Base-by-base conservation (phyloP, 2,113 vertebrate species). In the Callorhinus ursinus region DNA sequence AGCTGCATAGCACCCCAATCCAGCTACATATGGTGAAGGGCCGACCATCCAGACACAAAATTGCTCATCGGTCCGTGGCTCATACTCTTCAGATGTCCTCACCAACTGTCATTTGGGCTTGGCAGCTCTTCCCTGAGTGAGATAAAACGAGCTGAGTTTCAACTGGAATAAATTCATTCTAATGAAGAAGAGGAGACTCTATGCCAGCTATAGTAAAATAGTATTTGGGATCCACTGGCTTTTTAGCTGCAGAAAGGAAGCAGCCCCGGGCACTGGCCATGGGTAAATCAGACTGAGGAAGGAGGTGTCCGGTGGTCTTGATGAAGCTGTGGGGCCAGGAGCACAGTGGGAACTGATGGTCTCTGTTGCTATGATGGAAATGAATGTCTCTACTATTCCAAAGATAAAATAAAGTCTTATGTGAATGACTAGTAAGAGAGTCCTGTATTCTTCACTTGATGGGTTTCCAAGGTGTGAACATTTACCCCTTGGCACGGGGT, bases 241-340 rank as follows among this genome's bases (percentile, higher is more conserved):
- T 21, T 53, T 33, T 2, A 13, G 46, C 11, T 33, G 53, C 46
- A 74, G 85, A 81, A 36, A 36, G 71, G 61, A 24, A 55, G 4
- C 8, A 26, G 53, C 19, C 49, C 5, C 2, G 49, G 74, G 15
- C 8, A 4, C 19, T 7, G 80, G 72, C 15, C 5, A 10, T 19
- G 22, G 53, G 31, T 4, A 8, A 3, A 16, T 18, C 7, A 18
- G n/a, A 39, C 22, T 1, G 10, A 16, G 19, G 19, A 21, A 1
- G 21, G n/a, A 36, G 69, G 53, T 0, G 0, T 15, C 46, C 55
- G 2, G 39, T 3, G 36, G 33, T 19, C 14, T 24, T 3, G 33
- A 10, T 0, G 8, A 13, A 6, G 36, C 26, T 3, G 0, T 11
- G 69, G 26, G 49, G 7, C 57, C 51, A 4, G 90, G 19, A 22